Percentiles rank a stretch among this genome's conserved stretches.
phyloP scores from a whole-genome alignment of 35 echinoderm and acorn worm genomes.

The Lytechinus pictus region DNA sequence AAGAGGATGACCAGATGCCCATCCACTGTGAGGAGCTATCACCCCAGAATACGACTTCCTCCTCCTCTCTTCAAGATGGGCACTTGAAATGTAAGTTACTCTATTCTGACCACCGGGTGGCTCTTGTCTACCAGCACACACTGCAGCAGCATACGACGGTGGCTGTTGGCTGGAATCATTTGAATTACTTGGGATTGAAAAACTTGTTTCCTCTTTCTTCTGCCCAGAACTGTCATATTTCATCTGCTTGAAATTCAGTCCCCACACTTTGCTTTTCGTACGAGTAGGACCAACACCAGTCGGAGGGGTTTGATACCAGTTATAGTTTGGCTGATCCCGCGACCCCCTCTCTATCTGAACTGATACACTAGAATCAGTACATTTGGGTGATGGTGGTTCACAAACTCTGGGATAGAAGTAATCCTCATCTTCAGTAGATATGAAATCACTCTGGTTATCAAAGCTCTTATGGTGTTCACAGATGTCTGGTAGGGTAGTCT shows the following conservation, averaged over 20 bases:
- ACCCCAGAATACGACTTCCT: not conserved
- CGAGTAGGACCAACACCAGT: not conserved
- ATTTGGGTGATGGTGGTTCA: not conserved
- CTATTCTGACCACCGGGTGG: not conserved
- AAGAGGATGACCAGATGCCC: not conserved
- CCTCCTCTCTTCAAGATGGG: not conserved
- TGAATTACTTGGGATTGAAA: not conserved
- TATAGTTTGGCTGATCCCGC: not conserved
- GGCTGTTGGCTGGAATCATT: too few species aligned
- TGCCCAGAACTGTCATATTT: not conserved
- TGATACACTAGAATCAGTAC: not conserved
- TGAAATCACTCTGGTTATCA: not conserved
- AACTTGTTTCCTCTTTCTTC: not conserved
- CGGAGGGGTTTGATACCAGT: not conserved
- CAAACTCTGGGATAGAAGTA: not conserved
- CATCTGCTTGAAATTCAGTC: not conserved
- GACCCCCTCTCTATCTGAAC: not conserved
- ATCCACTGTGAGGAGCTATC: not conserved
- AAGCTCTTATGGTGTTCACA: not conserved
- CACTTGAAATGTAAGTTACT: not conserved
- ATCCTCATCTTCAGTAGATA: constrained; percentile 39
- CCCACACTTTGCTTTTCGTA: constrained; percentile 33
- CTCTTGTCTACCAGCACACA: not conserved
- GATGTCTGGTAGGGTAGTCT: constrained; percentile 6
- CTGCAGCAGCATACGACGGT: constrained; percentile 26